These are phyloP conservation scores for Sebastes steindachneri DNA, from an alignment of 2,797 vertebrate species.

Conservation along the genomic window DNA sequence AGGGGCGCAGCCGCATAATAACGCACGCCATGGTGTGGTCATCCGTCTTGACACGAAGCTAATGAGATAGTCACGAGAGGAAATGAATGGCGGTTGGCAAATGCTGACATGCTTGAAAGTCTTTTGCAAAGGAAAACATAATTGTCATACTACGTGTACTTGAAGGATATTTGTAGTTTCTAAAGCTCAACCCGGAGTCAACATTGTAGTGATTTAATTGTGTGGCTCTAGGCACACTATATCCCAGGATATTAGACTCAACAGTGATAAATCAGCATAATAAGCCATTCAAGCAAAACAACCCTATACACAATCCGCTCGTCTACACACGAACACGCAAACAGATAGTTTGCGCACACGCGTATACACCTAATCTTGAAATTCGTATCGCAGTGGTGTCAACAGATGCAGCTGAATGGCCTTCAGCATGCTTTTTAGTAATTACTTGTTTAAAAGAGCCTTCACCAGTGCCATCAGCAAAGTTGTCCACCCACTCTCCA, in stretches of 20 bases:
- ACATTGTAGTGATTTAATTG: slow-evolving; percentile 74
- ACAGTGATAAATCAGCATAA: slow-evolving; percentile 79
- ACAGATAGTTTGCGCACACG: neutral
- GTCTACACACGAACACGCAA: neutral
- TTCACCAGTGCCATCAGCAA: slow-evolving; percentile 51
- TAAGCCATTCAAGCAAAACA: slow-evolving; percentile 72
- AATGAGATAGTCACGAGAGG: slow-evolving; percentile 54
- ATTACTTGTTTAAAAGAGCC: slow-evolving; percentile 63
- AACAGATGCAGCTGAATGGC: slow-evolving; percentile 51
- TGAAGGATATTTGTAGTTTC: slow-evolving; percentile 66
- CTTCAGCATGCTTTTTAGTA: slow-evolving; percentile 60
- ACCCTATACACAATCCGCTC: slow-evolving; percentile 51
- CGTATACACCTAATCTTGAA: slow-evolving; percentile 32
- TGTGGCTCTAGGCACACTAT: slow-evolving; percentile 61
- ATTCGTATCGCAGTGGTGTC: slow-evolving; percentile 29
- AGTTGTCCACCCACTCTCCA: slow-evolving; percentile 58
- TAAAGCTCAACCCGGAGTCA: slow-evolving; percentile 56
- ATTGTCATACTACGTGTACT: slow-evolving; percentile 44
- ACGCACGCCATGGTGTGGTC: slow-evolving; percentile 46
- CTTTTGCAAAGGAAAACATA: slow-evolving; percentile 23
- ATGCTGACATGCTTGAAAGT: slow-evolving; percentile 15
- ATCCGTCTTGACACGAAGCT: slow-evolving; percentile 54
- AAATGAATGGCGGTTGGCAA: slow-evolving; percentile 40
- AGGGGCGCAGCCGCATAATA: slow-evolving; percentile 40
- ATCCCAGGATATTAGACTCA: slow-evolving; percentile 72